phyloP scores from a whole-genome alignment of 2,888 invertebrate genomes.

The Ichneumoninae sp. region DNA sequence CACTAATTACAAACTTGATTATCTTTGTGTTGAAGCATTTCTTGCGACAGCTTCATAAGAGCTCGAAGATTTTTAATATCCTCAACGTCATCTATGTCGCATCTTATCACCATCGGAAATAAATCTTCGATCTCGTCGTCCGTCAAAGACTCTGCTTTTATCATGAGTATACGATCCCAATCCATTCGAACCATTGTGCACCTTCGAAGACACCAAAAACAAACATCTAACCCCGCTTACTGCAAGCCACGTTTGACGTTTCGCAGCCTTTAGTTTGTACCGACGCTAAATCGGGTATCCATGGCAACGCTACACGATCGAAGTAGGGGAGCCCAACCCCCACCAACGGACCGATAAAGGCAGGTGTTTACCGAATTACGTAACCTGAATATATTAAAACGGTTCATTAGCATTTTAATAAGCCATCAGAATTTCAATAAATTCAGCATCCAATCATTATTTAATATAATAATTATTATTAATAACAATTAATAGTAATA shows the following conservation, averaged over 20 bases:
- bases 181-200: slow-evolving; percentile 74
- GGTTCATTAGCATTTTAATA: neutral
- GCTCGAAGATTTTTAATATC: slow-evolving; percentile 86
- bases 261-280: slow-evolving; percentile 55
- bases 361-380: neutral
- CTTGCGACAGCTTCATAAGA: slow-evolving; percentile 88
- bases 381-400: neutral
- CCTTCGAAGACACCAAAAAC: neutral
- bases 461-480: no score
- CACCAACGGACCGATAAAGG: slow-evolving; percentile 11
- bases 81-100: slow-evolving; percentile 87
- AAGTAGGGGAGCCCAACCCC: slow-evolving; percentile 31
- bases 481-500: no score
- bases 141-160: slow-evolving; percentile 80
- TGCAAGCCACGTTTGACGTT: slow-evolving; percentile 47
- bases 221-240: slow-evolving; percentile 42
- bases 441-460: neutral
- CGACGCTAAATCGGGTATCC: slow-evolving; percentile 54
- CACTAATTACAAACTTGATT: slow-evolving; percentile 86
- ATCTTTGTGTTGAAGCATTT: slow-evolving; percentile 89
- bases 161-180: slow-evolving; percentile 76
- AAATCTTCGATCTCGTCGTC: slow-evolving; percentile 88
- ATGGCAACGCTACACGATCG: slow-evolving; percentile 42
- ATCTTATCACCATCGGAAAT: slow-evolving; percentile 87
- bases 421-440: neutral